Conservation (phyloP, 2,797 vertebrate species). For the Artibeus lituratus region DNA sequence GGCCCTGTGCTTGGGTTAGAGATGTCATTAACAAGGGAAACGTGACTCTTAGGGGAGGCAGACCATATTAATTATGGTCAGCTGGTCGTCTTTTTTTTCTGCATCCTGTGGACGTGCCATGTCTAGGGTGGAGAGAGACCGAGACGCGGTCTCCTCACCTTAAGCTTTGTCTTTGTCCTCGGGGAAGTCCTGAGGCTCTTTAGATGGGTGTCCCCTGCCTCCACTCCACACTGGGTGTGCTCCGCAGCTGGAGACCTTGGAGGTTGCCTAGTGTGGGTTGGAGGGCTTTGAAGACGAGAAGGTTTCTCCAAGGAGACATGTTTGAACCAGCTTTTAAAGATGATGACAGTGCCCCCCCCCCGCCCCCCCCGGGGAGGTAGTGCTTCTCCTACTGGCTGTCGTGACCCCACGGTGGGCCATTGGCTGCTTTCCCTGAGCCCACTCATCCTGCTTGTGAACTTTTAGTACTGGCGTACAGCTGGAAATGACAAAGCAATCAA, state of each 20-base stretch:
- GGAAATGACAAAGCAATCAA: background rate
- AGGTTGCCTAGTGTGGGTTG: background rate
- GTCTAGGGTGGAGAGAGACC: background rate
- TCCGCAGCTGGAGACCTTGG: background rate
- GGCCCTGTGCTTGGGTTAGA: background rate
- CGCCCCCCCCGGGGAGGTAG: background rate
- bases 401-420: background rate
- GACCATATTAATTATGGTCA: background rate
- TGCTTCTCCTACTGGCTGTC: background rate
- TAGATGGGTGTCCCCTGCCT: background rate
- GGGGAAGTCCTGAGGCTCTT: background rate
- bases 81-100: background rate
- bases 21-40: background rate
- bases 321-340: background rate
- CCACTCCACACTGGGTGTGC: background rate
- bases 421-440: background rate
- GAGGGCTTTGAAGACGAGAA: background rate
- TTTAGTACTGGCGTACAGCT: background rate
- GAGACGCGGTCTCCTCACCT: background rate
- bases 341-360: background rate
- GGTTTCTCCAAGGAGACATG: background rate
- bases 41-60: background rate
- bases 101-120: background rate
- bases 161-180: background rate
- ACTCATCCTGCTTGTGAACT: background rate